phyloP scores from a whole-genome alignment of 2,113 vertebrate genomes.

The Oophaga pumilio region DNA sequence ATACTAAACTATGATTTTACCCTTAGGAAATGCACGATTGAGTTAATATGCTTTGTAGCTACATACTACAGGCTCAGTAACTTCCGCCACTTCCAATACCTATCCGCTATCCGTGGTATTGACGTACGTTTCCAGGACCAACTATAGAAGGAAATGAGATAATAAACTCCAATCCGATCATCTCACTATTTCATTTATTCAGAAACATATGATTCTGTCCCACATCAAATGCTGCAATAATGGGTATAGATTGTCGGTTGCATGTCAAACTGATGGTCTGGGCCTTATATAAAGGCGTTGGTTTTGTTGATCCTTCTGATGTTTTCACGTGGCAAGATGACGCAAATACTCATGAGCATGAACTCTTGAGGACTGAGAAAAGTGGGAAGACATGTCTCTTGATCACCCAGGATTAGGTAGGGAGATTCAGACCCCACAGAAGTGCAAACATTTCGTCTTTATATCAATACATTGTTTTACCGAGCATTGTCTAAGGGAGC shows the following conservation, averaged over 20 bases:
- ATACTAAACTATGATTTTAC: not conserved
- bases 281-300: slow-evolving; percentile 13
- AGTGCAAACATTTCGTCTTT: slow-evolving; percentile 52
- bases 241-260: slow-evolving; percentile 53
- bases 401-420: slow-evolving; percentile 48
- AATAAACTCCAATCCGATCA: not conserved
- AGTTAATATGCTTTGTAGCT: not conserved
- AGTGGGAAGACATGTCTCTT: slow-evolving; percentile 31
- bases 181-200: slow-evolving; percentile 36
- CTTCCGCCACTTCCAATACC: not conserved
- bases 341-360: slow-evolving; percentile 30
- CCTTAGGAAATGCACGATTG: not conserved
- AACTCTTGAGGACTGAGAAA: slow-evolving; percentile 10
- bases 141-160: not conserved
- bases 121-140: not conserved
- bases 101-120: not conserved
- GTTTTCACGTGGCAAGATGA: slow-evolving; percentile 28
- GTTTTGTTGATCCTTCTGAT: slow-evolving; percentile 29
- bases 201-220: slow-evolving; percentile 26
- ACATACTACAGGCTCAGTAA: no score
- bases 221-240: slow-evolving; percentile 32
- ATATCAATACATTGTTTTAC: slow-evolving; percentile 40
- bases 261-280: slow-evolving; percentile 50
- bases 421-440: slow-evolving; percentile 45
- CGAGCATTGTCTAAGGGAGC: slow-evolving; percentile 34